phyloP scores from a whole-genome alignment of 1,140 invertebrate species.

The Lucilia sericata region DNA sequence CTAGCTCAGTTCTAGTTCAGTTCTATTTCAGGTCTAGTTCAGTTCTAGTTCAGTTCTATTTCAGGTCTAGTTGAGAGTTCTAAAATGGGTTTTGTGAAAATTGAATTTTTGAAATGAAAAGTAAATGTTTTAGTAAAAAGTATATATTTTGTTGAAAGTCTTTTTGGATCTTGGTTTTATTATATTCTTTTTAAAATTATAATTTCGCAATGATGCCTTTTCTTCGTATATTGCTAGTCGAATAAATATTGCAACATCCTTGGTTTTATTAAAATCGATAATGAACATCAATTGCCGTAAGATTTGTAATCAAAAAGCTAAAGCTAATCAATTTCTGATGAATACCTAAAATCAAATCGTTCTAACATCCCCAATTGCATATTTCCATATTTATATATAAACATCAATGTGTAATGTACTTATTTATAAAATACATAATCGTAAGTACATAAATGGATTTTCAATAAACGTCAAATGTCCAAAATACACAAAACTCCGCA shows the following conservation, averaged over 20 bases:
- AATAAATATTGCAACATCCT: not conserved
- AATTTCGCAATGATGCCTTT: no score
- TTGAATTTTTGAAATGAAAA: no score
- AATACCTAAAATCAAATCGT: not conserved
- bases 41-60: no score
- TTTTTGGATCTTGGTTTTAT: no score
- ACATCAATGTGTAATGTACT: not conserved
- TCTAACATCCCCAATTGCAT: not conserved
- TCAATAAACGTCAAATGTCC: conserved; percentile 36
- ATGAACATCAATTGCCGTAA: conserved; percentile 30
- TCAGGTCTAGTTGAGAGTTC: no score
- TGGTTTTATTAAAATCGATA: not conserved
- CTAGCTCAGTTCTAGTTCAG: no score
- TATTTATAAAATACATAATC: not conserved
- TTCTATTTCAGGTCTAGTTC: no score
- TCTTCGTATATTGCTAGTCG: no score
- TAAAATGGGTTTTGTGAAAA: no score
- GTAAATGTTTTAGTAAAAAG: no score
- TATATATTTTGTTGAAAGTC: no score
- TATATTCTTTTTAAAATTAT: no score
- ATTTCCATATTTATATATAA: not conserved
- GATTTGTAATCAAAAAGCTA: conserved; percentile 39
- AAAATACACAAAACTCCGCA: not conserved
- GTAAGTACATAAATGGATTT: conserved; percentile 19
- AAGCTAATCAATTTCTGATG: conserved; percentile 21